Base-by-base conservation (phyloP, 2,113 vertebrate genomes). In the Chlorodrepanis virens region DNA sequence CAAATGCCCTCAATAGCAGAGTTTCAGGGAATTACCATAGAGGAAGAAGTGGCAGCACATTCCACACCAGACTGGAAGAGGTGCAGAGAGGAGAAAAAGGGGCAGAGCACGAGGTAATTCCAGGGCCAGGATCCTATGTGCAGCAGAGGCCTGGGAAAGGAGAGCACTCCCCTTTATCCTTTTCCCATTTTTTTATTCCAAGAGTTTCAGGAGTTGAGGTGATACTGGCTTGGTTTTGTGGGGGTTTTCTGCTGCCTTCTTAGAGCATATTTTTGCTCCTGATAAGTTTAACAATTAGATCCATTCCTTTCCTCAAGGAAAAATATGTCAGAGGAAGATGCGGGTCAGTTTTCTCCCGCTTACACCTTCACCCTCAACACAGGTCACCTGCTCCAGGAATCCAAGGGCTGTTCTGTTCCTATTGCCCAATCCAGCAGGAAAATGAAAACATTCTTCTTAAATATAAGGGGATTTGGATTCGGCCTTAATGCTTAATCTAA, bases 391-490 rank as follows among this genome's bases (percentile, higher is more conserved):
- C 83, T 68, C 37, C 6, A 18, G 22, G 49, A 22, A 47, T 33
- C 49, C 56, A 47, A 61, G 87, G 44, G 57, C 39, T 35, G 1
- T 6, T 80, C 63, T 83, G 31, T n/a, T 74, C 53, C 87, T 75
- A 54, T 45, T 47, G 75, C 67, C 57, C 4, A 6, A n/a, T 11
- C 67, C 54, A 25, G 49, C 49, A 29, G 0, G 1, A 35, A 80
- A 91, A 82, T 25, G 59, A 33, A 85, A 83, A 72, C 87, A 90
- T 96, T 96, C 84, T 89, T 87, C 78, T 54, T 11, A 74, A 70
- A 42, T 70, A 44, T 20, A 63, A 93, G 35, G 79, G 24, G 95
- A 94, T 96, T 97, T 96, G 81, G 87, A 76, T 28, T 29, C 70
- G 50, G 67, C 83, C 81, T 89, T 79, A 72, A 72, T 7, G 14